Percentiles rank a stretch among this genome's conserved stretches.
Evolutionary conservation across 2,888 invertebrate species (phyloP).

Genomic region (Rotaria socialis): DNA sequence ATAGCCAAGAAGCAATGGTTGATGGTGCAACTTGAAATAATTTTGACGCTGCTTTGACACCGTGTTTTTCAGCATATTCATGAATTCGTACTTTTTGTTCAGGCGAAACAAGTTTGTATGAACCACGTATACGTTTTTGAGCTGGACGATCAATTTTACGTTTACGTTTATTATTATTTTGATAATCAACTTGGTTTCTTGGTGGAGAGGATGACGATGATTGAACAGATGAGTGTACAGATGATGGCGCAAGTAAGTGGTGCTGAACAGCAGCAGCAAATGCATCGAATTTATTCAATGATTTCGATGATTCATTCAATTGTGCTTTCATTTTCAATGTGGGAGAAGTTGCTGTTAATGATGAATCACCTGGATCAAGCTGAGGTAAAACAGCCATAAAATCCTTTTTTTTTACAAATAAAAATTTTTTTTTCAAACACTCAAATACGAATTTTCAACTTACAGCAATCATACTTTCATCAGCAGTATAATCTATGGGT

Average conservation of each 20-base stretch:
- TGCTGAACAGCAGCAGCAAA: not conserved
- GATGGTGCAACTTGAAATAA: conserved; percentile 37
- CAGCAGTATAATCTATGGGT: conserved; percentile 26
- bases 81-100: conserved; percentile 27
- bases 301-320: not conserved
- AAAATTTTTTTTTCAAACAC: not conserved
- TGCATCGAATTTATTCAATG: not conserved
- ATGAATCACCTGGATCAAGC: conserved; percentile 34
- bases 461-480: conserved; percentile 28
- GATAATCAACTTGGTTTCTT: not conserved
- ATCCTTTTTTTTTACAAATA: not conserved
- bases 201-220: not conserved
- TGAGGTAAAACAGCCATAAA: conserved; percentile 37
- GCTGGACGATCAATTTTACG: conserved; percentile 33
- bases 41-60: conserved; percentile 35
- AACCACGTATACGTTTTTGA: conserved; percentile 33
- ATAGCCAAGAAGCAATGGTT: conserved; percentile 30
- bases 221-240: not conserved
- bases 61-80: conserved; percentile 36
- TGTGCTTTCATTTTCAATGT: not conserved
- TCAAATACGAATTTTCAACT: not conserved
- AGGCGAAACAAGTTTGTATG: conserved; percentile 33
- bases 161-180: conserved; percentile 25
- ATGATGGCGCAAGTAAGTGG: not conserved
- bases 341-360: not conserved